Conservation (phyloP, 2,113 vertebrate genomes). For the Antennarius striatus region DNA sequence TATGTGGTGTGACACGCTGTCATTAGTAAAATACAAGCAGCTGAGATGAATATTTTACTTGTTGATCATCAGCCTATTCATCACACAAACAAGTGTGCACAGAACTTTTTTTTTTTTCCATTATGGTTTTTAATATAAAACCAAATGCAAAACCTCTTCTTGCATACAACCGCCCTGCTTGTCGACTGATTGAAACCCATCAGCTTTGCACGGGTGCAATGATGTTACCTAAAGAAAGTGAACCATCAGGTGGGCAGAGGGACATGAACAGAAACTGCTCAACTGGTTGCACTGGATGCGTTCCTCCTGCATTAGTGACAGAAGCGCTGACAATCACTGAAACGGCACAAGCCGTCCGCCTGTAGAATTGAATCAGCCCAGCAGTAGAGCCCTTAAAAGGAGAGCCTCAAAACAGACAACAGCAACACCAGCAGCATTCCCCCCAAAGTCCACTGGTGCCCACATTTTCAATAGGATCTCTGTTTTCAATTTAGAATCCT, state of each 20-base stretch:
- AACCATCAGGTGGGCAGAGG: slow-evolving; percentile 67
- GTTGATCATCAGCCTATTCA: too few relatives aligned
- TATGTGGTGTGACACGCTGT: too few relatives aligned
- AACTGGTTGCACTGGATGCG: slow-evolving; percentile 69
- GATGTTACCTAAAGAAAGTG: not conserved
- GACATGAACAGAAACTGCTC: slow-evolving; percentile 65
- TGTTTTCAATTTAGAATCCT: not conserved
- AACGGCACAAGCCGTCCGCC: slow-evolving; percentile 64
- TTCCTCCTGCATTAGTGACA: slow-evolving; percentile 55
- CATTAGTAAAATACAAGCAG: not conserved
- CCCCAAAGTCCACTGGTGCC: slow-evolving; percentile 15
- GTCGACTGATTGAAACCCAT: slow-evolving; percentile 18
- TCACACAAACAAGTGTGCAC: too few relatives aligned
- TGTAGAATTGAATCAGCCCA: slow-evolving; percentile 58
- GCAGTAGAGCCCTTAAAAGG: slow-evolving; percentile 48
- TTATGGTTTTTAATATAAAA: too few relatives aligned
- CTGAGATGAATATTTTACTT: slow-evolving; percentile 1
- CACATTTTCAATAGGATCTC: not conserved
- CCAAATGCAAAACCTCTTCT: not conserved
- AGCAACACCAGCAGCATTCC: slow-evolving; percentile 29
- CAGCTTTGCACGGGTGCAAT: slow-evolving; percentile 9
- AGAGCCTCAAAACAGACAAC: slow-evolving; percentile 39
- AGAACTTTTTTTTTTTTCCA: too few relatives aligned
- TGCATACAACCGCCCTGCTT: not conserved
- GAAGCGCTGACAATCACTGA: slow-evolving; percentile 58